Evolutionary conservation across 2,797 vertebrate species (phyloP).

Genomic region (Cichlasoma orientale): DNA sequence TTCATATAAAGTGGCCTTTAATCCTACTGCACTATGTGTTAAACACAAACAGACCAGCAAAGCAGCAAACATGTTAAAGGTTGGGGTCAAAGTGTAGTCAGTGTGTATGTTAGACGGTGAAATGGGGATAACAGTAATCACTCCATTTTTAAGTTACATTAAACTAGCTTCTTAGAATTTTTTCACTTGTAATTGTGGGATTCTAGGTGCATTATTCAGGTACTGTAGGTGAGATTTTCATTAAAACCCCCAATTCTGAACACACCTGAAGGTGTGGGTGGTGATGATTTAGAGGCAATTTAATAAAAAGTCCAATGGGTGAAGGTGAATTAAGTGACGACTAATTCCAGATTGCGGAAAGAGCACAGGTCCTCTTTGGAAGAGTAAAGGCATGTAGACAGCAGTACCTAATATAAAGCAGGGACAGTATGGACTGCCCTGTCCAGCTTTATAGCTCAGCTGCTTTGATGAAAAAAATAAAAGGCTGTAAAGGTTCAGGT

Average conservation of each 20-base stretch:
- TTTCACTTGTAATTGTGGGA: neutral
- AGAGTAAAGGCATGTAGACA: constrained; percentile 41
- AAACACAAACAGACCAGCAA: neutral
- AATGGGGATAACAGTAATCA: neutral
- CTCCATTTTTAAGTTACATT: neutral
- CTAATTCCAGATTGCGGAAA: neutral
- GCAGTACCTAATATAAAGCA: neutral
- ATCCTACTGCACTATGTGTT: neutral
- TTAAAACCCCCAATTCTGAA: neutral
- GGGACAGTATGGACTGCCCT: neutral
- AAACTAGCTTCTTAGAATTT: neutral
- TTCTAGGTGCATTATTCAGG: neutral
- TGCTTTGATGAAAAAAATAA: constrained; percentile 15
- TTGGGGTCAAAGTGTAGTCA: constrained; percentile 30
- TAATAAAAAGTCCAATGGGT: neutral
- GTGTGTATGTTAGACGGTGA: neutral
- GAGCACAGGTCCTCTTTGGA: constrained; percentile 18
- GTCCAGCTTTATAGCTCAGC: neutral
- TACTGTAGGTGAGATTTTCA: neutral
- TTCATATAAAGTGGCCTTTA: neutral
- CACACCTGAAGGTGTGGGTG: neutral
- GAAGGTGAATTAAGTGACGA: neutral
- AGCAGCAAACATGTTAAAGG: constrained; percentile 27
- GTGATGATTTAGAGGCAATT: neutral
- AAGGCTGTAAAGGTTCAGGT: constrained; percentile 28